These are phyloP conservation scores for Mesochorus sp. DNA, from an alignment of 2,888 invertebrate genomes.

Conservation along the genomic window DNA sequence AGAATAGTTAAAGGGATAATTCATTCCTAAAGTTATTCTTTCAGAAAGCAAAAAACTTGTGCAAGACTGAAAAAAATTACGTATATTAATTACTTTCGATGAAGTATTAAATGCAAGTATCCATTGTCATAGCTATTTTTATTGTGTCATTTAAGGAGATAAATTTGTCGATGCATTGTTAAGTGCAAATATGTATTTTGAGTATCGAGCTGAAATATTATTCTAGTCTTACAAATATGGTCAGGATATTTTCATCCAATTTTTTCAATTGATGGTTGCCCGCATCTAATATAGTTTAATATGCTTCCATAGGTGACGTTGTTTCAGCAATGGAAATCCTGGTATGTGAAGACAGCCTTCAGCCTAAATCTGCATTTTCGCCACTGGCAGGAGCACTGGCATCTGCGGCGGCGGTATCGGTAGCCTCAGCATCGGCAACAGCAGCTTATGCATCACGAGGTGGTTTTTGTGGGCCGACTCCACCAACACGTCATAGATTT, in stretches of 20 bases:
- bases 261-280: neutral
- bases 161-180: too few species aligned
- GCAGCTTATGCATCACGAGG: slow-evolving; percentile 73
- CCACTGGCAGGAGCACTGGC: slow-evolving; percentile 85
- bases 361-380: slow-evolving; percentile 90
- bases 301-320: slow-evolving; percentile 87
- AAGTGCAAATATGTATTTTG: too few species aligned
- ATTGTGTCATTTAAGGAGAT: too few species aligned
- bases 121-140: too few species aligned
- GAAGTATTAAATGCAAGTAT: too few species aligned
- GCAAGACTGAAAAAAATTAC: too few species aligned
- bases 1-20: too few species aligned
- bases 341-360: slow-evolving; percentile 86
- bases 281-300: neutral
- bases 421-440: slow-evolving; percentile 75
- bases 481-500: slow-evolving; percentile 88
- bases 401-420: slow-evolving; percentile 75
- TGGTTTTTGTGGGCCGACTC: slow-evolving; percentile 83
- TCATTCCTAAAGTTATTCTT: too few species aligned
- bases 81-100: too few species aligned
- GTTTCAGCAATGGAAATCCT: slow-evolving; percentile 96
- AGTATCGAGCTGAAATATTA: too few species aligned
- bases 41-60: too few species aligned
- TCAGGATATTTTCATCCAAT: neutral
- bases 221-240: too few species aligned